Conservation (phyloP, 2,113 vertebrate species). For the Prunella fulvescens region DNA sequence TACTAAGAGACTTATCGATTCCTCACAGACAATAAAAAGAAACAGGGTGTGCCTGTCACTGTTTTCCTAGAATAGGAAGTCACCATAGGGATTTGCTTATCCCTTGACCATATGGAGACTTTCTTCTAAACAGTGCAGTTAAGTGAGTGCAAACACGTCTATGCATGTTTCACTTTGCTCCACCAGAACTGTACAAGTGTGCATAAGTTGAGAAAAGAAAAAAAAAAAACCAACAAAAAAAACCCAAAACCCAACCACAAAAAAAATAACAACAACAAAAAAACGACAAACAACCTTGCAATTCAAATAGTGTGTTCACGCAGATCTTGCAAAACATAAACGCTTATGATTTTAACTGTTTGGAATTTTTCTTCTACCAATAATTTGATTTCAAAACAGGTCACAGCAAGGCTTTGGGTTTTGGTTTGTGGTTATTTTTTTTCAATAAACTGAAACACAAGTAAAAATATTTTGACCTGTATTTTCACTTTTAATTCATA, state of each 20-base stretch:
- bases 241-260: no score
- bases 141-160: neutral
- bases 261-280: no score
- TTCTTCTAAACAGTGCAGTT: neutral
- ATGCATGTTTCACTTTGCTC: neutral
- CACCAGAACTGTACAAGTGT: neutral
- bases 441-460: neutral
- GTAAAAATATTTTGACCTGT: conserved; percentile 68
- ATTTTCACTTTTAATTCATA: conserved; percentile 77
- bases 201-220: neutral
- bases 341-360: neutral
- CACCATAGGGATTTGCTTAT: neutral
- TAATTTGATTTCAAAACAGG: neutral
- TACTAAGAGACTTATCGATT: neutral
- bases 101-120: neutral
- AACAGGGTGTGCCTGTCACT: neutral
- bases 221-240: neutral
- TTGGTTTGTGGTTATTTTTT: neutral
- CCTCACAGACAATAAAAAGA: neutral
- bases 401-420: neutral
- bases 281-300: neutral
- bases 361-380: neutral
- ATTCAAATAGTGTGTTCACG: neutral
- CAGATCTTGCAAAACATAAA: neutral
- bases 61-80: neutral